Evolutionary conservation across 1,140 invertebrate species (phyloP), one percentile per base, ranked within the genome.

Genomic region (Nixonia krombeini): DNA sequence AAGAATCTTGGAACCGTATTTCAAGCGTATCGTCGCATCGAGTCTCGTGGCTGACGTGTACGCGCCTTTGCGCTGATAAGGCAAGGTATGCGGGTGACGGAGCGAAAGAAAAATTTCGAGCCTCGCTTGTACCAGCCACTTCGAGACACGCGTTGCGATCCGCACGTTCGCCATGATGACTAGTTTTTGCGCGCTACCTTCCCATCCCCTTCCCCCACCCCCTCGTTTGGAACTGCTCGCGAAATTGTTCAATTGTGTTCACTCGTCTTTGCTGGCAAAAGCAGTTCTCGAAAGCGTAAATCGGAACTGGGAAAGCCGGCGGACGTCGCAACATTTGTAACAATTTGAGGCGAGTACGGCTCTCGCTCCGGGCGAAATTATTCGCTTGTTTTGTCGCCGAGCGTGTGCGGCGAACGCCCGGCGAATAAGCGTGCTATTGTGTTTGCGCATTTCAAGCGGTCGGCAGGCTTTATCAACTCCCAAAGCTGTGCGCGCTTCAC

Each of bases 161-260:
- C 38, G 26, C 66, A 57, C 59, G 70, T 70, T 70, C 58, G 49
- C 62, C 53, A 70, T 70, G 46, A 44, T 53, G 47, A 70, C 71
- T 70, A 59, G 67, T 73, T 73, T 73, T 73, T 73, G 6, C 6
- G n/a, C n/a, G n/a, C n/a, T n/a, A n/a, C n/a, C n/a, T n/a, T n/a
- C n/a, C n/a, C n/a, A n/a, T n/a, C n/a, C n/a, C n/a, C n/a, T n/a
- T n/a, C n/a, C n/a, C n/a, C n/a, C n/a, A n/a, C n/a, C n/a, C n/a
- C n/a, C n/a, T n/a, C n/a, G n/a, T n/a, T n/a, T n/a, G n/a, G n/a
- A n/a, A n/a, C n/a, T n/a, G n/a, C n/a, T n/a, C n/a, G n/a, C n/a
- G n/a, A n/a, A n/a, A n/a, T n/a, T n/a, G n/a, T n/a, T n/a, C 35
- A 26, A 26, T 26, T 26, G 9, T 4, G 4, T 31, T 8, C 1